phyloP scores from a whole-genome alignment of 2,797 vertebrate genomes.

The Anguilla anguilla region DNA sequence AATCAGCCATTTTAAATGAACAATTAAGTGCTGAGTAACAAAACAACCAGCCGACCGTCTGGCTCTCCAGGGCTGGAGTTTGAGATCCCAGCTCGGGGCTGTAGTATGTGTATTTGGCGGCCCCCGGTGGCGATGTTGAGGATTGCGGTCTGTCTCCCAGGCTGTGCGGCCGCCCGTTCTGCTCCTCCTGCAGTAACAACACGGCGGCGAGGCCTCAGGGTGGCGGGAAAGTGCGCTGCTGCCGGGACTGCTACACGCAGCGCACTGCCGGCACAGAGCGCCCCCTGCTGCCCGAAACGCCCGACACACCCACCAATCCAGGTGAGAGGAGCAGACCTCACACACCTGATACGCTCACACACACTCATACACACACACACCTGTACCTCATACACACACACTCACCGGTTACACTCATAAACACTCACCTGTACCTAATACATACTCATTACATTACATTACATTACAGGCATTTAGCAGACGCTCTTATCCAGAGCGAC shows the following conservation, averaged over 20 bases:
- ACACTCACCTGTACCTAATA: background rate
- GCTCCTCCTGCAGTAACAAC: slow-evolving; percentile 93
- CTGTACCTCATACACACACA: background rate
- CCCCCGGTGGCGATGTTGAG: background rate
- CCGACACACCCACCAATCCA: slow-evolving; percentile 52
- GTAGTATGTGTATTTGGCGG: background rate
- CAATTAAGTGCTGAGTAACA: background rate
- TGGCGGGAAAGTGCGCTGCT: slow-evolving; percentile 86
- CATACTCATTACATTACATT: too few species aligned
- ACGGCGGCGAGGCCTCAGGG: slow-evolving; percentile 76
- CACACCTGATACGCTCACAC: background rate
- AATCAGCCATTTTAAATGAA: background rate
- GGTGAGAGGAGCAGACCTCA: background rate
- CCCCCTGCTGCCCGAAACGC: slow-evolving; percentile 71
- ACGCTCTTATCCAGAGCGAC: too few species aligned
- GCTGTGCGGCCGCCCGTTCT: slow-evolving; percentile 88
- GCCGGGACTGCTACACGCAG: slow-evolving; percentile 82
- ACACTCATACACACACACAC: background rate
- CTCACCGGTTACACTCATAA: background rate
- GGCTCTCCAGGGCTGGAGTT: background rate
- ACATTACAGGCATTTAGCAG: too few species aligned
- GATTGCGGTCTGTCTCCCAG: slow-evolving; percentile 59
- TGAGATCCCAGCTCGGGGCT: background rate
- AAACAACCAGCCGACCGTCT: background rate
- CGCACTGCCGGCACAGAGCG: slow-evolving; percentile 70